Base-by-base conservation (phyloP, 2,113 vertebrate genomes). In the Engystomops pustulosus region DNA sequence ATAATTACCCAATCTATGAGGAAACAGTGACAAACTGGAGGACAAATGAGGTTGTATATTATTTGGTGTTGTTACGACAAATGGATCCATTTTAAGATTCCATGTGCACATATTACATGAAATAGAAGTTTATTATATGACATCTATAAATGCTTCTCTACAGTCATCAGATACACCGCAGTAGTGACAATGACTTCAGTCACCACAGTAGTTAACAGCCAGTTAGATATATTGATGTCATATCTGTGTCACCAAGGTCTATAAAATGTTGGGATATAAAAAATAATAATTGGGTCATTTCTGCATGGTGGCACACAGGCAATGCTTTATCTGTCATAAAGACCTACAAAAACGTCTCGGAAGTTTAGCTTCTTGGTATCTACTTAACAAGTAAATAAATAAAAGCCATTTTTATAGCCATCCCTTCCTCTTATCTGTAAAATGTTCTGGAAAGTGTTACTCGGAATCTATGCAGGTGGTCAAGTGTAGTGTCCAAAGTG, bases 401-500 rank as follows among this genome's bases (percentile, higher is more conserved):
- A 60, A 60, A 60, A 62, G 30, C 9, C 36, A 67, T 67, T 36
- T 67, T 67, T 36, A 20, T 67, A 20, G 30, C 1, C 6, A 20
- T 67, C 17, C 62, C 10, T 15, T 47, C 3, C 34, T 78, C 75
- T 78, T 60, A 78, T 41, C 75, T 58, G 30, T 5, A 76, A 34
- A 18, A 34, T 14, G 53, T 77, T 77, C 38, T 38, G n/a, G 30
- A 58, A 58, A 55, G 20, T 36, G 4, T 38, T n/a, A 4, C 47
- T 55, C 25, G 32, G 12, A 60, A 60, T 41, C 51, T 78, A 41
- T 41, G 32, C 51, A 78, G 49, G 51, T 78, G 75, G 51, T 38
- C 75, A 41, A 78, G 34, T 58, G 51, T 60, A 53, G 38, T 41
- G 32, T 38, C 47, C 53, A 78, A 58, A 78, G 34, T 41, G 75